Evolutionary conservation across 2,113 vertebrate species (phyloP).

Genomic region (Tachuris rubrigastra): DNA sequence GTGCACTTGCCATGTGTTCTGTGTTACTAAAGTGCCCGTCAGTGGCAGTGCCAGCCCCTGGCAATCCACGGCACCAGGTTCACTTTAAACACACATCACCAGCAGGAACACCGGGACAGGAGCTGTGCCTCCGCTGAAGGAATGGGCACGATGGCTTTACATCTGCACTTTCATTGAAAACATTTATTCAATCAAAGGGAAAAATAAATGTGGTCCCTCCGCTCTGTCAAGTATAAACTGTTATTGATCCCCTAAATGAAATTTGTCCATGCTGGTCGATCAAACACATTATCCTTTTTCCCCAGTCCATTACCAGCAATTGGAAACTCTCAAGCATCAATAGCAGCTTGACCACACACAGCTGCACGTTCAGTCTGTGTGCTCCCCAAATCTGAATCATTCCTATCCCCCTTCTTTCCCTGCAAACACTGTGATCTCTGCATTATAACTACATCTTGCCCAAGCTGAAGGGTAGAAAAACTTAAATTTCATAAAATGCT

Average conservation of each 20-base stretch:
- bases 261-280: slow-evolving; percentile 99
- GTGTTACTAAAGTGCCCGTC: slow-evolving; percentile 75
- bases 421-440: neutral
- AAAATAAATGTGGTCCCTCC: slow-evolving; percentile 93
- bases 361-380: slow-evolving; percentile 75
- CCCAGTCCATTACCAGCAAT: slow-evolving; percentile 95
- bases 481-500: neutral
- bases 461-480: slow-evolving; percentile 29
- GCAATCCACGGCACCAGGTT: slow-evolving; percentile 78
- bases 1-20: slow-evolving; percentile 49
- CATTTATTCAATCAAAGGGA: slow-evolving; percentile 93
- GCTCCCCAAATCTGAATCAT: slow-evolving; percentile 47
- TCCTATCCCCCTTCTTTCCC: neutral
- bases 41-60: slow-evolving; percentile 82
- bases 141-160: slow-evolving; percentile 76
- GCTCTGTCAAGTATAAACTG: slow-evolving; percentile 97
- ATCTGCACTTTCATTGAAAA: slow-evolving; percentile 78
- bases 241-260: slow-evolving; percentile 99
- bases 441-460: slow-evolving; percentile 16
- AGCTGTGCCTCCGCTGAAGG: slow-evolving; percentile 76
- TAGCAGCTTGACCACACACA: slow-evolving; percentile 84
- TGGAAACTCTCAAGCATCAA: slow-evolving; percentile 89
- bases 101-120: slow-evolving; percentile 77
- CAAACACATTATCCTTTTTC: slow-evolving; percentile 96
- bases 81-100: slow-evolving; percentile 91